phyloP scores from a whole-genome alignment of 2,888 invertebrate genomes.

The Agrotis clavis region DNA sequence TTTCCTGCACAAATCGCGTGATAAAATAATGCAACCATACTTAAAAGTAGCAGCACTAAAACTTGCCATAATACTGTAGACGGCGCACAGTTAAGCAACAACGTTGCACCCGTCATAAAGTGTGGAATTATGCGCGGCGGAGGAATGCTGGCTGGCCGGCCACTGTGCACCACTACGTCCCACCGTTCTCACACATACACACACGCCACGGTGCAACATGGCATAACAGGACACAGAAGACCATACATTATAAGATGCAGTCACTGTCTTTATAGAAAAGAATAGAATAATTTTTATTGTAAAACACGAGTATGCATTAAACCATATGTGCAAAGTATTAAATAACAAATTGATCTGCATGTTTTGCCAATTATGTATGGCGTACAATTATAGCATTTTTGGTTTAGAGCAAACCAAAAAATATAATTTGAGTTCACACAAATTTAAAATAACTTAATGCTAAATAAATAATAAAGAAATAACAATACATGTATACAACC shows the following conservation, averaged over 20 bases:
- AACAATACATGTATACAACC: too few relatives aligned
- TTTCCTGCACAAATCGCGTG: slow-evolving; percentile 7
- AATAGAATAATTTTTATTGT: too few relatives aligned
- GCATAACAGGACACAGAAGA: not conserved
- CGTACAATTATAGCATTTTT: too few relatives aligned
- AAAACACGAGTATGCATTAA: too few relatives aligned
- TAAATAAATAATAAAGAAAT: too few relatives aligned
- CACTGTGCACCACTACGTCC: not conserved
- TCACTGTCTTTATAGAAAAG: not conserved
- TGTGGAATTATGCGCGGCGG: slow-evolving; percentile 53
- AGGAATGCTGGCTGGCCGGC: slow-evolving; percentile 26
- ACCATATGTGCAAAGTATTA: too few relatives aligned
- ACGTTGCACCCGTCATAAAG: slow-evolving; percentile 61
- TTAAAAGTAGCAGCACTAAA: slow-evolving; percentile 52
- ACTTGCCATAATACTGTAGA: slow-evolving; percentile 36
- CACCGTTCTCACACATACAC: not conserved
- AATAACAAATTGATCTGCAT: too few relatives aligned
- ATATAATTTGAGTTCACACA: too few relatives aligned
- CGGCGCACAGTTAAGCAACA: slow-evolving; percentile 53
- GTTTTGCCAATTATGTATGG: too few relatives aligned
- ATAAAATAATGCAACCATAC: slow-evolving; percentile 48
- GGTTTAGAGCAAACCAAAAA: too few relatives aligned
- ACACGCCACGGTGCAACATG: not conserved
- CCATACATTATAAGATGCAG: not conserved
- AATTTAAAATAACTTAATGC: too few relatives aligned